Percentiles rank a stretch among this genome's conserved stretches.
These are phyloP conservation scores for Altica lythri DNA, from an alignment of 2,888 invertebrate species.

Conservation along the genomic window DNA sequence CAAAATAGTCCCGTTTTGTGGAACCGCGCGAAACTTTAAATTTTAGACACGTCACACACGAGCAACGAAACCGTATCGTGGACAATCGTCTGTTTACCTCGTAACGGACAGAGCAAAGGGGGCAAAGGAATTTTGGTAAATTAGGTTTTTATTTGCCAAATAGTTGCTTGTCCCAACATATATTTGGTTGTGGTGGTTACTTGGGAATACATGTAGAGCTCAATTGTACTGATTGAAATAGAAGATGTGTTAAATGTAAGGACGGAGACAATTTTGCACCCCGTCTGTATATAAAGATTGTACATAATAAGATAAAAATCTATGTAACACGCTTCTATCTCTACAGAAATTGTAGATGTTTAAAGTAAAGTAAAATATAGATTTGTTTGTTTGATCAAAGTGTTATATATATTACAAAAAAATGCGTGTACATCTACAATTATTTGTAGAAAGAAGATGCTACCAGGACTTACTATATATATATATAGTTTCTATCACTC, in stretches of 20 bases:
- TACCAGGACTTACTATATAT: conserved; percentile 36
- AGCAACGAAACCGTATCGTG: no score
- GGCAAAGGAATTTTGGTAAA: no score
- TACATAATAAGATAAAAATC: conserved; percentile 28
- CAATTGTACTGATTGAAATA: conserved; percentile 19
- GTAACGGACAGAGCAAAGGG: no score
- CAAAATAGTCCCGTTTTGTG: no score
- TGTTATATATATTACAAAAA: conserved; percentile 25
- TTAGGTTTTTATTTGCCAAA: no score
- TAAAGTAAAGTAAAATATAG: conserved; percentile 9
- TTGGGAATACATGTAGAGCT: no score
- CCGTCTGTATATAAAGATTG: conserved; percentile 28
- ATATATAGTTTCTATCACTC: conserved; percentile 54
- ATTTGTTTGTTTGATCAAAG: conserved; percentile 12
- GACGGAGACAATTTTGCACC: conserved; percentile 25
- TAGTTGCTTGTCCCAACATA: no score
- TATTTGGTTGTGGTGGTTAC: no score
- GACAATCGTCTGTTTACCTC: no score
- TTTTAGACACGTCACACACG: no score
- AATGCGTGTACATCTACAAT: conserved; percentile 26
- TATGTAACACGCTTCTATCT: conserved; percentile 25
- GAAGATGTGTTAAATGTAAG: conserved; percentile 7
- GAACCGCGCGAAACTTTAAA: no score
- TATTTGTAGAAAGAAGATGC: conserved; percentile 30
- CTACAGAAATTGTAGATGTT: conserved; percentile 26